Evolutionary conservation across 35 echinoderm and acorn worm genomes (phyloP).

Genomic region (Hemicentrotus pulcherrimus): DNA sequence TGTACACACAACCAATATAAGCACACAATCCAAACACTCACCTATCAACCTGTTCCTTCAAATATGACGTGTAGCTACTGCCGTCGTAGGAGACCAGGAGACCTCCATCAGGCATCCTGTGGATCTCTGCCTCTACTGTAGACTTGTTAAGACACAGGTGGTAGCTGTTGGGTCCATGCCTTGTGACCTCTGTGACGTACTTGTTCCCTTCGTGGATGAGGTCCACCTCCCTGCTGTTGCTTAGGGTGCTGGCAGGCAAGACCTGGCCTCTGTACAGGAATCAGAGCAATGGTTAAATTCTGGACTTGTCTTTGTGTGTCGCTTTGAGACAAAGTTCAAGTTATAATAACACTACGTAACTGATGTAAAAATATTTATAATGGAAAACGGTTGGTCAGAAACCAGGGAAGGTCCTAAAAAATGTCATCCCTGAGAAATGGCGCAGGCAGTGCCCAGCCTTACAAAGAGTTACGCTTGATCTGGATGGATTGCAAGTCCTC

Average conservation of each 20-base stretch:
- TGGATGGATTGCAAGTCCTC: no score
- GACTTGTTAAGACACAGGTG: constrained; percentile 83
- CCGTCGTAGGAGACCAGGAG: constrained; percentile 93
- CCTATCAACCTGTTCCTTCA: constrained; percentile 98
- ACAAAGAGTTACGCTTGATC: no score
- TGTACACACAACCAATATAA: no score
- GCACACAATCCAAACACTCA: background rate
- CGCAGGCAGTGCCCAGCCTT: no score
- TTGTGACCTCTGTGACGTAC: constrained; percentile 72
- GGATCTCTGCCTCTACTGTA: constrained; percentile 69
- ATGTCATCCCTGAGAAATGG: no score
- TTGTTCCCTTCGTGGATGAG: constrained; percentile 92
- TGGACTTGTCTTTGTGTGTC: no score
- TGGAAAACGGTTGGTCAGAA: no score
- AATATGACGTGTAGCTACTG: constrained; percentile 88
- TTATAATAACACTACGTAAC: background rate
- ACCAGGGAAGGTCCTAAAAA: no score
- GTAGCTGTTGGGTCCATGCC: constrained; percentile 92
- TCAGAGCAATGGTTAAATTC: background rate
- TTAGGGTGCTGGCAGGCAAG: constrained; percentile 70
- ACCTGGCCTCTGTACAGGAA: constrained; percentile 80
- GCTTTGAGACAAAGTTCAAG: no score
- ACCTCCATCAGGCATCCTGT: constrained; percentile 78
- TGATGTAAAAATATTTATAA: no score
- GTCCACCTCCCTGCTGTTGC: constrained; percentile 87